Base-by-base conservation (phyloP, 2,888 invertebrate genomes). In the Ctena decussata region DNA sequence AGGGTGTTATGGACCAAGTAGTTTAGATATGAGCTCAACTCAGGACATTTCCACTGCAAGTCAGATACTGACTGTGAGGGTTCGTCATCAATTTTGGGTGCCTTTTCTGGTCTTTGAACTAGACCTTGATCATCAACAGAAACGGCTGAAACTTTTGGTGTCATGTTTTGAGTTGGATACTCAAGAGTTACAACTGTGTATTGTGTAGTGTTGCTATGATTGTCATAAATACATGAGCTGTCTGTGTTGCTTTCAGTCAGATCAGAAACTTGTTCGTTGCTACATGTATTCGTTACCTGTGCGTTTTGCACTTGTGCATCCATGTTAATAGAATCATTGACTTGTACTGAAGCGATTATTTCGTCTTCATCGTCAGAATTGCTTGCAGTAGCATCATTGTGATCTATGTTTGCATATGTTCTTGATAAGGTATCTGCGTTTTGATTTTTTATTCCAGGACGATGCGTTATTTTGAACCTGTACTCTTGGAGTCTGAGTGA, bases 401-500 rank as follows among this genome's bases (percentile, higher is more conserved):
- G 8, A 6, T 41, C 41, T 1, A 27, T 27, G 27, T 24, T 5
- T 3, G 8, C 32, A 24, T 53, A 73, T 49, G 32, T 44, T n/a
- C 84, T 24, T n/a, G 77, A 77, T n/a, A 80, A 37, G 8, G 74
- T 70, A 80, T 80, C 87, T 21, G 86, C 87, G 75, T 84, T 84
- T 15, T 35, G 27, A 37, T 89, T 86, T 30, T 76, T 82, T 11
- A 44, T n/a, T n/a, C 88, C 88, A 21, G 81, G 69, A n/a, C 77
- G 80, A 65, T 86, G 84, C 1, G 65, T 57, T 21, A 81, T 85
- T 8, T 80, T 70, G 53, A 85, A 89, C 21, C 81, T 57, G 46
- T 89, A 89, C 3, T 74, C 78, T 75, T 91, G 91, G 0, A 90
- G 75, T n/a, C 69, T 44, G 30, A 90, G 35, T 15, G 88, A 69